Percentiles rank a stretch among this genome's conserved stretches.
These are phyloP conservation scores for Tinamus guttatus DNA, from an alignment of 2,113 vertebrate species.

Conservation along the genomic window DNA sequence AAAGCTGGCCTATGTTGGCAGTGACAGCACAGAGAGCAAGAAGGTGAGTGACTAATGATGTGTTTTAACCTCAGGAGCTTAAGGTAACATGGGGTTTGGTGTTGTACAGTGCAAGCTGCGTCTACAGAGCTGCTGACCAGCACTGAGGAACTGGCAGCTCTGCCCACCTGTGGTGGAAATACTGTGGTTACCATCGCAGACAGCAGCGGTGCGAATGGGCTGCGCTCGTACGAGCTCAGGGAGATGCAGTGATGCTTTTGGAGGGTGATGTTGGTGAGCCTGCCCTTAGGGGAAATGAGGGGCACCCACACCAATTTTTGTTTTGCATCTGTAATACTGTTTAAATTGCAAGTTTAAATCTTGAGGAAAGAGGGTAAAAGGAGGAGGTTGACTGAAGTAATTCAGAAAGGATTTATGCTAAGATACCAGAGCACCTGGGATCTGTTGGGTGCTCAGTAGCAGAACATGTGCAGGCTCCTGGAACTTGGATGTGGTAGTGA, in stretches of 20 bases:
- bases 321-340: not conserved
- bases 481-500: not conserved
- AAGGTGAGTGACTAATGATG: slow-evolving; percentile 76
- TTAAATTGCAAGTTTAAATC: not conserved
- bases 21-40: slow-evolving; percentile 82
- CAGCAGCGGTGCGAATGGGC: not conserved
- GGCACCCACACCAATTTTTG: not conserved
- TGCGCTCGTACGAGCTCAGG: accelerated
- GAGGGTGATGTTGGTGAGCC: not conserved
- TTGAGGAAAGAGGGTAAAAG: not conserved
- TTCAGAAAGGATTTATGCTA: not conserved
- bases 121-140: not conserved
- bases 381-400: not conserved
- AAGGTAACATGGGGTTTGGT: accelerated
- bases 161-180: not conserved
- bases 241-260: not conserved
- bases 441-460: not conserved
- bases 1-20: slow-evolving; percentile 80
- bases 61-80: not conserved
- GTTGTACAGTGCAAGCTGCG: not conserved
- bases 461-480: not conserved
- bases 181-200: accelerated
- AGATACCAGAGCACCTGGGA: not conserved
- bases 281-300: not conserved
- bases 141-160: not conserved